phyloP scores from a whole-genome alignment of 2,888 invertebrate genomes.

The Orchestes rusci region DNA sequence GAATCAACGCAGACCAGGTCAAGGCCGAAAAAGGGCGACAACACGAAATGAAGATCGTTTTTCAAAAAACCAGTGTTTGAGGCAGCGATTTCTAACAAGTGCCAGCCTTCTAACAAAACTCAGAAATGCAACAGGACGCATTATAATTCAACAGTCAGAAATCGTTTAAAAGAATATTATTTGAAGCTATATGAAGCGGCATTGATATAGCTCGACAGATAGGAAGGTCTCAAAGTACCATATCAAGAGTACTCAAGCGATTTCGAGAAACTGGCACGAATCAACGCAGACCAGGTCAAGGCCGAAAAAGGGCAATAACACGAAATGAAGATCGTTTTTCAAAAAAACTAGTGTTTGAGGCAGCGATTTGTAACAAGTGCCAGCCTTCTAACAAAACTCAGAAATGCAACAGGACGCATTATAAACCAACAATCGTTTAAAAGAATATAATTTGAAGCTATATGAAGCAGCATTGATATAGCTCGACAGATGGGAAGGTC shows the following conservation, averaged over 20 bases:
- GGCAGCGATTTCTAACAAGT: too few species aligned
- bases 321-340: too few species aligned
- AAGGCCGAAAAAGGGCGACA: background rate
- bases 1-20: conserved; percentile 1
- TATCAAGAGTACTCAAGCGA: background rate
- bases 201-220: background rate
- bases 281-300: background rate
- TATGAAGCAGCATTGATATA: conserved; percentile 2
- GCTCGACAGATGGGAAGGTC: background rate
- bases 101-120: too few species aligned
- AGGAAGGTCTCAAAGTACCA: background rate
- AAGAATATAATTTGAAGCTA: background rate
- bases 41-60: too few species aligned
- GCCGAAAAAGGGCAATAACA: background rate
- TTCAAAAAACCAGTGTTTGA: too few species aligned
- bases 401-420: too few species aligned
- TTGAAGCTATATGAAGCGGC: conserved; percentile 1
- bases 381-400: too few species aligned
- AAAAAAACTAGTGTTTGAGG: too few species aligned
- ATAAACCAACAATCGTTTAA: too few species aligned
- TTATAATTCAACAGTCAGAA: too few species aligned
- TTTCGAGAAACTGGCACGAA: background rate
- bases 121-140: too few species aligned
- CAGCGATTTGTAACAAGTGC: too few species aligned
- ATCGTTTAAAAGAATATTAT: background rate